Base-by-base conservation (phyloP, 2,113 vertebrate species). In the Prinia subflava region DNA sequence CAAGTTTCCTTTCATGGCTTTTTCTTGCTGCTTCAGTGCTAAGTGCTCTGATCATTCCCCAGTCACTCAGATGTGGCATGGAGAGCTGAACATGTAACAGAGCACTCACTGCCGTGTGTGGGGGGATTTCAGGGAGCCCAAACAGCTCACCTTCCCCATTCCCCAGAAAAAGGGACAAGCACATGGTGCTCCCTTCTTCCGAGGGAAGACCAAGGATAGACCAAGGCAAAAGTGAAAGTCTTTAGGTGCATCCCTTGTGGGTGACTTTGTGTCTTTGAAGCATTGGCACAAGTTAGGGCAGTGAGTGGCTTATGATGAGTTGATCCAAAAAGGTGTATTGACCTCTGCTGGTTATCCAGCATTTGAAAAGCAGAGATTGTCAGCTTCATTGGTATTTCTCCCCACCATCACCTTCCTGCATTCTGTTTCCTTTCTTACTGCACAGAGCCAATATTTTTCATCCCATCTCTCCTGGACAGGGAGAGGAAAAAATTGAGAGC, bases 91-190 rank as follows among this genome's bases (percentile, higher is more conserved):
- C 3, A 0, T 21, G 13, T 2, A 3, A 37, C 30, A n/a, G 55
- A 80, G 56, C 37, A 81, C 28, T 27, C 0, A 0, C 22, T 73
- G 52, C 44, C 46, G 3, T 15, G 5, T 15, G 15, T 33, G 69
- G 52, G 44, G 55, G 41, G 9, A 28, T 56, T 60, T 17, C 16
- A 39, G 49, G 42, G 18, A 55, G 50, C 30, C 2, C 1, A 46
- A 28, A 27, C 3, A 50, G 6, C 2, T 85, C 57, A 10, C 19
- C 24, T 35, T 60, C 42, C 23, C 28, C 0, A 0, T 47, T 63
- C 41, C 19, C 10, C 41, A 60, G 35, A 42, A 15, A 10, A 23
- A 12, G 41, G 15, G 18, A 13, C 18, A 20, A 59, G 64, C 44
- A 47, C 3, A 15, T 6, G 19, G 5, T 5, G 1, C 27, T 75